These are phyloP conservation scores for Sinocyclocheilus rhinocerous DNA, from an alignment of 2,113 vertebrate species.

Conservation along the genomic window DNA sequence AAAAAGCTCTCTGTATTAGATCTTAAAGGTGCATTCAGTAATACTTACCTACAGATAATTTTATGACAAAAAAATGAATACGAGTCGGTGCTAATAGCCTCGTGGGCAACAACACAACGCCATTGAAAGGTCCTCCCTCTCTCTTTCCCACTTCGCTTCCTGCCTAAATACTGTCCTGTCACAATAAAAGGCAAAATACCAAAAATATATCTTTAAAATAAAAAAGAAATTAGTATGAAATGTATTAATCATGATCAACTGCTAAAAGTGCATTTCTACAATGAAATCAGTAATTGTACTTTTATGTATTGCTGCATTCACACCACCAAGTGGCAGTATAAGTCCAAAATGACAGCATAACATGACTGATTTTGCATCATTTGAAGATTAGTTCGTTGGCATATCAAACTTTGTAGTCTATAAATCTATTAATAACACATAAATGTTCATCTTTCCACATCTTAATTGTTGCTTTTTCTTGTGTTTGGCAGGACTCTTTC, in stretches of 20 bases:
- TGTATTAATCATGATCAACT: not conserved
- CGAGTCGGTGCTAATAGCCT: too few relatives aligned
- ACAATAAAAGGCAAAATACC: too few relatives aligned
- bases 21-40: not conserved
- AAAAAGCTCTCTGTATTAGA: not conserved
- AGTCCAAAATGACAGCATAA: not conserved
- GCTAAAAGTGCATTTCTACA: not conserved
- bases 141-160: too few relatives aligned
- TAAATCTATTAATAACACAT: not conserved
- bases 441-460: not conserved
- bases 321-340: not conserved
- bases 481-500: constrained; percentile 86
- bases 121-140: too few relatives aligned
- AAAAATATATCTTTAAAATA: too few relatives aligned
- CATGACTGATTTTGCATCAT: not conserved
- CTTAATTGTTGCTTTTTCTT: not conserved
- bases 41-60: not conserved
- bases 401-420: not conserved
- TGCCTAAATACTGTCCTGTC: too few relatives aligned
- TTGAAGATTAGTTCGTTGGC: not conserved
- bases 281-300: not conserved
- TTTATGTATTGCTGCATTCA: not conserved
- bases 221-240: too few relatives aligned
- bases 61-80: too few relatives aligned
- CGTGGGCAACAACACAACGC: too few relatives aligned